Percentiles rank a stretch among this genome's conserved stretches.
Conservation (phyloP, 2,113 vertebrate genomes). For the Platysternon megacephalum region DNA sequence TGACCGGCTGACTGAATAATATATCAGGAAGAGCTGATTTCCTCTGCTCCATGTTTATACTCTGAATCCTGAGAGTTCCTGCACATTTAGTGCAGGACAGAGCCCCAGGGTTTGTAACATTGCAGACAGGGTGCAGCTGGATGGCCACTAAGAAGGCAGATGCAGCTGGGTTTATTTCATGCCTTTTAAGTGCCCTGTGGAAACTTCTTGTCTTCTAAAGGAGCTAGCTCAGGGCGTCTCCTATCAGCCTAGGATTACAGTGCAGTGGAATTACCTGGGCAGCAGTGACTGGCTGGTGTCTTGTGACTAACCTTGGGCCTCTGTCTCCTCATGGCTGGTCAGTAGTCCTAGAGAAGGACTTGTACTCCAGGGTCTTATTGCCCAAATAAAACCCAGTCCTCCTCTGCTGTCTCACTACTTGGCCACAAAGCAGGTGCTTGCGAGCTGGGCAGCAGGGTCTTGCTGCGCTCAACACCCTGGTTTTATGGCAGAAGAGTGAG, state of each 20-base stretch:
- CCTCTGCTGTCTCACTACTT: neutral
- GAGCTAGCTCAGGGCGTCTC: neutral
- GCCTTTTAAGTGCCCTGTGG: neutral
- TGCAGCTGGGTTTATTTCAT: neutral
- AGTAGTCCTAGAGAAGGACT: neutral
- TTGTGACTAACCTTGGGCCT: neutral
- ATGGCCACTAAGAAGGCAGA: neutral
- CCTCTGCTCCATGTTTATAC: neutral
- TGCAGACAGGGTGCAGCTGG: neutral
- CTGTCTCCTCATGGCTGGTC: neutral
- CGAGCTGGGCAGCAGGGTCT: neutral
- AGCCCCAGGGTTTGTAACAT: neutral
- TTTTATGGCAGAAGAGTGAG: neutral
- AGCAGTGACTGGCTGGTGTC: neutral
- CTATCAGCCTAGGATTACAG: neutral
- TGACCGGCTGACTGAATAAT: neutral
- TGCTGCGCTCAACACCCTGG: neutral
- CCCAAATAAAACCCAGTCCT: neutral
- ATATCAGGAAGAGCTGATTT: neutral
- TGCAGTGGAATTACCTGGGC: neutral
- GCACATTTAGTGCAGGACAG: neutral
- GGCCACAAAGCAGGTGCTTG: neutral
- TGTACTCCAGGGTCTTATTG: neutral
- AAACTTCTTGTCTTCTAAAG: neutral
- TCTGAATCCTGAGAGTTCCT: neutral